Conservation (phyloP, 1,140 invertebrate genomes). For the Drusus annulatus region DNA sequence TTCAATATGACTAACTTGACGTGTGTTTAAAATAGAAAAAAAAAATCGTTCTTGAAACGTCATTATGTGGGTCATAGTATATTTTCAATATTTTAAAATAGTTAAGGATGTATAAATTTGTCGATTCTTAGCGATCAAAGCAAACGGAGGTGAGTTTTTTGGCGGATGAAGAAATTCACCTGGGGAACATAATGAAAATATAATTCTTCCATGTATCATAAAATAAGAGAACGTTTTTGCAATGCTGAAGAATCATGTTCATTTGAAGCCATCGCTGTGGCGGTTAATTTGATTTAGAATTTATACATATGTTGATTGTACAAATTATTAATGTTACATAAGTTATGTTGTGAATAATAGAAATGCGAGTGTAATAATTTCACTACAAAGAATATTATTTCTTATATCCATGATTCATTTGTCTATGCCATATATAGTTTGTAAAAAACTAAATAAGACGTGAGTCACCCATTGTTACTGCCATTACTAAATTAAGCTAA, state of each 20-base stretch:
- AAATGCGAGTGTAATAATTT: conserved; percentile 55
- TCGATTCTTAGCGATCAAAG: neutral
- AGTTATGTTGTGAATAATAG: conserved; percentile 54
- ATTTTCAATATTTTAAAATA: conserved; percentile 22
- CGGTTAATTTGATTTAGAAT: conserved; percentile 34
- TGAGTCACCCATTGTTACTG: conserved; percentile 53
- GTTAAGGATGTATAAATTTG: neutral
- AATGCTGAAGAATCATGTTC: neutral
- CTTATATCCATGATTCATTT: conserved; percentile 58
- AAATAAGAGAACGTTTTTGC: neutral
- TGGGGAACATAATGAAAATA: neutral
- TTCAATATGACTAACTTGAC: conserved; percentile 29
- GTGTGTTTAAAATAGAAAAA: conserved; percentile 27
- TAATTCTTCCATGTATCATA: conserved; percentile 35
- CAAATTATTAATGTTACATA: conserved; percentile 57
- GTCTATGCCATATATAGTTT: conserved; percentile 59
- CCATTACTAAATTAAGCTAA: conserved; percentile 13
- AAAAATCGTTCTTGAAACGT: conserved; percentile 34
- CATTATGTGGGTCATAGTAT: conserved; percentile 21
- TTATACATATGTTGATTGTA: conserved; percentile 56
- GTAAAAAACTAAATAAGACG: conserved; percentile 50
- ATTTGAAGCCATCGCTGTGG: conserved; percentile 7
- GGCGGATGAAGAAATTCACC: neutral
- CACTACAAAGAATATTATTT: conserved; percentile 45
- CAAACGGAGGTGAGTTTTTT: neutral